Percentiles rank a stretch among this genome's conserved stretches.
Evolutionary conservation across 2,113 vertebrate genomes (phyloP).

Genomic region (Hymenochirus boettgeri): DNA sequence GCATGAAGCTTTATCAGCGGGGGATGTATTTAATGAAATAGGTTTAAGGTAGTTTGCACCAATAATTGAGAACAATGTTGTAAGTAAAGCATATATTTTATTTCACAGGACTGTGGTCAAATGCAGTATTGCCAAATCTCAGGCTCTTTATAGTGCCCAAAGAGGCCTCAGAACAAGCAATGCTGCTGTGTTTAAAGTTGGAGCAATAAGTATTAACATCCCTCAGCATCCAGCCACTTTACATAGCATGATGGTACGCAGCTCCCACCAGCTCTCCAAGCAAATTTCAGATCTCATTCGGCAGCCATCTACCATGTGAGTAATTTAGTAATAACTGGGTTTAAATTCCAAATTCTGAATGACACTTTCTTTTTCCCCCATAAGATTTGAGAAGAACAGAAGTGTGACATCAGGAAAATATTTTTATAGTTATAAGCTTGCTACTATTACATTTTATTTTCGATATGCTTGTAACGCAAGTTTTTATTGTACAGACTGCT

Average conservation of each 20-base stretch:
- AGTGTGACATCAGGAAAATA: too few relatives aligned
- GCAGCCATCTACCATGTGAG: constrained; percentile 84
- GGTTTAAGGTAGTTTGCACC: not conserved
- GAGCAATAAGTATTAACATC: constrained; percentile 95
- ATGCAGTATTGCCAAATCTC: constrained; percentile 96
- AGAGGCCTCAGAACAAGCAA: constrained; percentile 91
- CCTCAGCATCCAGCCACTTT: constrained; percentile 94
- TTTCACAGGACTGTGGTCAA: constrained; percentile 92
- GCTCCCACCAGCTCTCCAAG: constrained; percentile 97
- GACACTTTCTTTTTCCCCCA: too few relatives aligned
- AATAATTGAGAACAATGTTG: constrained; percentile 13
- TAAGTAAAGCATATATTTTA: constrained; percentile 14
- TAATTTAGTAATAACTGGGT: constrained; percentile 22
- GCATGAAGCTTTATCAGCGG: constrained; percentile 3
- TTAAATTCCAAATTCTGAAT: too few relatives aligned
- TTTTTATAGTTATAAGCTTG: too few relatives aligned
- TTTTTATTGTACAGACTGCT: too few relatives aligned
- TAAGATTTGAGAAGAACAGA: too few relatives aligned
- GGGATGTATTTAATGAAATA: not conserved
- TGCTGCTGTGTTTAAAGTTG: constrained; percentile 90
- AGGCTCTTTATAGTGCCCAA: constrained; percentile 94
- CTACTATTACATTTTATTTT: too few relatives aligned
- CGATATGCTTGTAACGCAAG: too few relatives aligned
- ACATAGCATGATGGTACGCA: constrained; percentile 99
- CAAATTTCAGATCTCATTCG: constrained; percentile 97